phyloP scores from a whole-genome alignment of 2,888 invertebrate species.

The Heliconius hortense region DNA sequence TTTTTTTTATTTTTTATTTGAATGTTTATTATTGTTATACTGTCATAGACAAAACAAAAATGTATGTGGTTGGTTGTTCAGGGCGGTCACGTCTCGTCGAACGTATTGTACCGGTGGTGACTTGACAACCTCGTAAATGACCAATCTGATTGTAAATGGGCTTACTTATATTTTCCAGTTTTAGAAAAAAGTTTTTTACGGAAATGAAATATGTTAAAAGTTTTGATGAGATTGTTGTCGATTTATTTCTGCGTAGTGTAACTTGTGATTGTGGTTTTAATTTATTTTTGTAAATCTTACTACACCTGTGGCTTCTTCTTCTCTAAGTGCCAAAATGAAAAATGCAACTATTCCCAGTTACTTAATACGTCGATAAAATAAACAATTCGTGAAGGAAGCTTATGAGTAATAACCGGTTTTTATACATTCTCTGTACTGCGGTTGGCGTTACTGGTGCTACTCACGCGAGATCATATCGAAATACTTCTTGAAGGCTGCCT shows the following conservation, averaged over 20 bases:
- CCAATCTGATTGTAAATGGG: neutral
- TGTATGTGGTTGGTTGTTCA: too few species aligned
- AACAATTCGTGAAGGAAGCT: conserved; percentile 22
- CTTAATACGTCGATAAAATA: conserved; percentile 1
- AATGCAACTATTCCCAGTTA: neutral
- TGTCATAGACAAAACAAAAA: too few species aligned
- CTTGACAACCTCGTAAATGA: neutral
- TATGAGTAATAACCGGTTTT: conserved; percentile 13
- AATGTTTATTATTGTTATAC: too few species aligned
- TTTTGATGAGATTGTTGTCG: conserved; percentile 1
- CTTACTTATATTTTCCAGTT: conserved; percentile 6
- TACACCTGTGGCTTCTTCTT: neutral
- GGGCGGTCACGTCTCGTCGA: too few species aligned
- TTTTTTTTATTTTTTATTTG: too few species aligned
- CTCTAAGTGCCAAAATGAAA: too few species aligned
- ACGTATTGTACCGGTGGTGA: too few species aligned
- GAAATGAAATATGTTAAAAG: neutral
- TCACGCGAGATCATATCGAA: conserved; percentile 22
- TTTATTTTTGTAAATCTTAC: neutral
- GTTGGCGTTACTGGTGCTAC: neutral
- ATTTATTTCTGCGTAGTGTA: neutral
- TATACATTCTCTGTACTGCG: neutral
- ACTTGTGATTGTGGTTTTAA: neutral
- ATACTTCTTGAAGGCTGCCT: neutral
- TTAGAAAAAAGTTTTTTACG: neutral